Evolutionary conservation across 37 sponge, comb jelly and placozoan species (phyloP), one percentile per base, ranked within the genome.

Genomic region (Diacarnus erythraeanus): DNA sequence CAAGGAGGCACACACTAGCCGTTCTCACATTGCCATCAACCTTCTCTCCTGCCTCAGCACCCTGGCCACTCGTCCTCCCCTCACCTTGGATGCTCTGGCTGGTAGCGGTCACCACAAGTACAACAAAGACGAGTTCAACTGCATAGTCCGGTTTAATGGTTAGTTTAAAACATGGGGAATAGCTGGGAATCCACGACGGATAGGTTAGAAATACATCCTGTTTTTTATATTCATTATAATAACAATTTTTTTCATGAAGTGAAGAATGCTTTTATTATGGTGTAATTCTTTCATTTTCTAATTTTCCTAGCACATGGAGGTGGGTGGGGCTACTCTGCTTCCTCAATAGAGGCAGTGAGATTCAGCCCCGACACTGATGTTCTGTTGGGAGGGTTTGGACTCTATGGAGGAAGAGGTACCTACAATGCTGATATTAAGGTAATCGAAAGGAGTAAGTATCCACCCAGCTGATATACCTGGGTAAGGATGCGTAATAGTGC

Each of bases 301-400:
- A n/a, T n/a, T 65, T 65, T 31, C 33, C 35, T 58, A 88, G 88
- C 88, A 29, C 88, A 88, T 38, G 89, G 89, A 64, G 93, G 93
- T 43, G 89, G 92, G 23, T 95, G 94, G 94, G 99, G 96, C 37
- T 93, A 98, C 75, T 83, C 79, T 38, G 69, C 57, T 54, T 88
- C 92, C 56, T 83, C 92, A 25, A 82, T 91, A 27, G 99, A 98
- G 69, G 96, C 96, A 27, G 72, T 98, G 35, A 78, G 86, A 23
- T 93, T 98, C 88, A 64, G 69, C 23, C 57, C 80, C 0, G 89
- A 91, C 68, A 76, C 86, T 10, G 92, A 95, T 54, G 73, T 98
- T 30, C 44, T 95, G 5, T 79, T 98, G 1, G 89, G 87, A 59
- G 99, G 99, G 34, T 70, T 89, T 37, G 95, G 97, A 0, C 71